Conservation (phyloP, 2,797 vertebrate genomes). For the Parauchenoglanis ngamensis region DNA sequence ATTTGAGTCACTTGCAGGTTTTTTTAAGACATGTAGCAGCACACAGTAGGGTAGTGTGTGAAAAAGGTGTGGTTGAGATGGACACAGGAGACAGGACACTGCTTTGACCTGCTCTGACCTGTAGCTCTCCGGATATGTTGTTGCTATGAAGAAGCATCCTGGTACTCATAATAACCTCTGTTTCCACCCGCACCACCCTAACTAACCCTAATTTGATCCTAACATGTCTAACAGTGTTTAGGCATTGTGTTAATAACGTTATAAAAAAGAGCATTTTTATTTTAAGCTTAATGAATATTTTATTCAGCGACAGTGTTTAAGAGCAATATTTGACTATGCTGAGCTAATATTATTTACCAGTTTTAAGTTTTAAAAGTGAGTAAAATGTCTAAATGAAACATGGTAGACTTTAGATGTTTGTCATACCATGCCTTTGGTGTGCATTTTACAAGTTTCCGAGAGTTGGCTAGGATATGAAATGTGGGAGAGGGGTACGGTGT, state of each 20-base stretch:
- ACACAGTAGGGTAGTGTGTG: slow-evolving; percentile 14
- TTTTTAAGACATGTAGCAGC: slow-evolving; percentile 33
- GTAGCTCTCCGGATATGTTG: background rate
- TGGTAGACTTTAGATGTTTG: slow-evolving; percentile 2
- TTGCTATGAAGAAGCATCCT: slow-evolving; percentile 6
- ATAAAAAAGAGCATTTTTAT: background rate
- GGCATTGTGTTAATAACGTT: background rate
- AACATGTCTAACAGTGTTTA: slow-evolving; percentile 1
- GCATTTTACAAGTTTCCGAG: slow-evolving; percentile 20
- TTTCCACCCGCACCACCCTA: background rate
- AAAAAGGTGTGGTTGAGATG: slow-evolving; percentile 21
- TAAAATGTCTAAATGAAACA: background rate
- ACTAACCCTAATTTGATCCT: background rate
- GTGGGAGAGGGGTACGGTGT: slow-evolving; percentile 14
- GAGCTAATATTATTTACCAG: background rate
- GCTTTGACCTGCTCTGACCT: slow-evolving; percentile 28
- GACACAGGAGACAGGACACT: slow-evolving; percentile 2
- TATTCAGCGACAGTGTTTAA: background rate
- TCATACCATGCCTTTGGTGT: background rate
- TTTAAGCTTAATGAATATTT: background rate
- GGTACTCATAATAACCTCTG: background rate
- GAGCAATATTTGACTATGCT: background rate
- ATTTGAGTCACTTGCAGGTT: slow-evolving; percentile 46
- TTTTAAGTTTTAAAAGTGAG: background rate
- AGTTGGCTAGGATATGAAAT: slow-evolving; percentile 22